Base-by-base conservation (phyloP, 2,113 vertebrate genomes). In the Xiphophorus hellerii region DNA sequence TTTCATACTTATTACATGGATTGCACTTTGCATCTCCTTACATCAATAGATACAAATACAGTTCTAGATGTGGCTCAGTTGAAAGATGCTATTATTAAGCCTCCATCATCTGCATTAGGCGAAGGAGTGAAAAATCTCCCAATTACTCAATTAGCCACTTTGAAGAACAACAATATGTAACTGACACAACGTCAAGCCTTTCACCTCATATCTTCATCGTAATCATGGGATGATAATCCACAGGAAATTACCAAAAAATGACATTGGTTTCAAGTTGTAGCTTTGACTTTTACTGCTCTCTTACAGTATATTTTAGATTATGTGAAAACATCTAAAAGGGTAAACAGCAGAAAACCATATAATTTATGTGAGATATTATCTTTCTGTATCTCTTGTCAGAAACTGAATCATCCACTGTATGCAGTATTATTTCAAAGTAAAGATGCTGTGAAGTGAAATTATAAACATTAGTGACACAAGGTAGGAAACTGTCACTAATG, bases 401-500 rank as follows among this genome's bases (percentile, higher is more conserved):
- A 58, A n/a, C 25, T 10, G 51, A n/a, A 58, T 3, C 5, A 58
- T 22, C 51, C 22, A 25, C 22, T 3, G 5, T 54, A n/a, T 54
- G 9, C 22, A 25, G 10, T 54, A 6, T 25, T 51, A 54, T 25
- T 22, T 58, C 20, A n/a, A 58, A n/a, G 51, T 58, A 58, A 8
- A 58, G 51, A n/a, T 58, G 51, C 51, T 58, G 51, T 11, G 22
- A 25, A 58, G 25, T 58, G 25, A 25, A 58, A 58, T 17, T 9
- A n/a, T 3, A 58, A 58, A 58, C 22, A 58, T 2, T n/a, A 58
- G 9, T 25, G 2, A 25, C 51, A n/a, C 25, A n/a, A 25, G 22
- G 22, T 58, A 78, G 64, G 70, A 77, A 66, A 69, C 73, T 64
- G 62, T 84, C 65, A 62, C 63, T 74, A 73, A 81, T 76, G 62